phyloP scores from a whole-genome alignment of 23 tunicate genomes.

The Trididemnum nubilum region DNA sequence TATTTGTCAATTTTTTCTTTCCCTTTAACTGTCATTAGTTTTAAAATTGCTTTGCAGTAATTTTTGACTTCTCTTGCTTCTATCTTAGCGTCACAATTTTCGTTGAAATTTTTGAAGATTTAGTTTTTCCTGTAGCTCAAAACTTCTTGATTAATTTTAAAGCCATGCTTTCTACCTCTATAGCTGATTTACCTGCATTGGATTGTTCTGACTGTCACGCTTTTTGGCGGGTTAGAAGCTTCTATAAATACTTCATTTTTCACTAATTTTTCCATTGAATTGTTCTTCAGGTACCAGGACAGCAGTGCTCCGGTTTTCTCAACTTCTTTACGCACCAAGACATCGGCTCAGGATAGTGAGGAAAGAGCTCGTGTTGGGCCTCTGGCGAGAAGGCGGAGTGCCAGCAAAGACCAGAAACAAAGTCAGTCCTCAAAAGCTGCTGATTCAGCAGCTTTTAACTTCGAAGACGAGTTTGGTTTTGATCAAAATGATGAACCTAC shows the following conservation, averaged over 20 bases:
- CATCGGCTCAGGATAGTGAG: neutral
- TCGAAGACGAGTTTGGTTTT: constrained; percentile 63
- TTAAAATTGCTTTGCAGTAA: neutral
- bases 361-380: constrained; percentile 25
- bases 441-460: constrained; percentile 24
- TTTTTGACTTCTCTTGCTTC: neutral
- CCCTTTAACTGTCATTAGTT: neutral
- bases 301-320: neutral
- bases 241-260: too few species aligned
- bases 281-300: neutral
- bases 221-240: too few species aligned
- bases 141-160: too few species aligned
- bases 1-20: neutral
- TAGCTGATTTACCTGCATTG: too few species aligned
- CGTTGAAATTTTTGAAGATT: too few species aligned
- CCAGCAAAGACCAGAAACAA: constrained; percentile 40
- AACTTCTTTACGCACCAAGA: too few species aligned
- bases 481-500: constrained; percentile 65
- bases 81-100: too few species aligned
- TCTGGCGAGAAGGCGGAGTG: constrained; percentile 37
- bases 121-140: too few species aligned
- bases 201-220: too few species aligned
- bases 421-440: neutral
- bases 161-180: too few species aligned
- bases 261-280: too few species aligned